Conservation (phyloP, 2,888 invertebrate genomes). For the Drosophila emarginata region DNA sequence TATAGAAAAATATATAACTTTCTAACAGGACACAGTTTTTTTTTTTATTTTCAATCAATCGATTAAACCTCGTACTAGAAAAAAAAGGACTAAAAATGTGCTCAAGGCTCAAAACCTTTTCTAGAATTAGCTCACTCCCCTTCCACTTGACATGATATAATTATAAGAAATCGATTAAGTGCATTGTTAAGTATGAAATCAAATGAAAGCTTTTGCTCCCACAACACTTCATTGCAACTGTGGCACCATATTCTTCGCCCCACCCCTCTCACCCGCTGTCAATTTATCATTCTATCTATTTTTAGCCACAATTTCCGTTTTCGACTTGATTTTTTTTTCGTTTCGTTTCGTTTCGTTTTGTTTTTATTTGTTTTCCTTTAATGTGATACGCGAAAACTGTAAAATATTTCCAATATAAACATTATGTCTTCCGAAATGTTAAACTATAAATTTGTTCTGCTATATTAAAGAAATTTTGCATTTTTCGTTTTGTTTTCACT, state of each 20-base stretch:
- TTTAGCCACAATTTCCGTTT: slow-evolving; percentile 43
- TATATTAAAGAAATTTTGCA: slow-evolving; percentile 21
- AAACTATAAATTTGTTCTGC: slow-evolving; percentile 22
- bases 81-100: neutral
- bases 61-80: too few relatives aligned
- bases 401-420: slow-evolving; percentile 63
- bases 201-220: neutral
- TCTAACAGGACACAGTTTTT: too few relatives aligned
- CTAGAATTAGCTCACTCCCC: neutral
- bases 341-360: slow-evolving; percentile 3
- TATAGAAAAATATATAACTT: too few relatives aligned
- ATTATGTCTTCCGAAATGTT: slow-evolving; percentile 40
- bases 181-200: slow-evolving; percentile 29
- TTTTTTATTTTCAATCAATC: too few relatives aligned
- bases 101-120: neutral
- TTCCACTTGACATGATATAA: neutral
- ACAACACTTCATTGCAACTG: neutral
- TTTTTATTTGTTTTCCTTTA: slow-evolving; percentile 53
- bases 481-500: too few relatives aligned
- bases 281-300: slow-evolving; percentile 57
- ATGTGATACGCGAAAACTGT: slow-evolving; percentile 30
- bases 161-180: slow-evolving; percentile 9
- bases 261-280: neutral
- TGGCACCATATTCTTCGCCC: too few relatives aligned
- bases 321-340: too few relatives aligned